Conservation (phyloP, 2,888 invertebrate genomes). For the Drosophila barbarae region DNA sequence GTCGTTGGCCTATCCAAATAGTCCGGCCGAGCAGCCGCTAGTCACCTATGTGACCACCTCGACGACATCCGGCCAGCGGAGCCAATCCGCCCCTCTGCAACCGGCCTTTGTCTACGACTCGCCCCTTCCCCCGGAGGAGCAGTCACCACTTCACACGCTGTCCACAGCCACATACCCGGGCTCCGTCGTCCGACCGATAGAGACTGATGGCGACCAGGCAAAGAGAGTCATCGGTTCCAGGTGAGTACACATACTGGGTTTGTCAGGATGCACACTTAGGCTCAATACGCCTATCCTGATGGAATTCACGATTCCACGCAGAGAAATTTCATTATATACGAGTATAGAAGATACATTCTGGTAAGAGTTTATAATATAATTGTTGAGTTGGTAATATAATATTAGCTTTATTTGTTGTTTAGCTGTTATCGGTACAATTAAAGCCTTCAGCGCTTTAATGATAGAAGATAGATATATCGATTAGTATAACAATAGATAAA, state of each 20-base stretch:
- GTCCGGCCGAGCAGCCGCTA: constrained; percentile 42
- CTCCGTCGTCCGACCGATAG: constrained; percentile 56
- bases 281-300: constrained; percentile 19
- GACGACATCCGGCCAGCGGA: constrained; percentile 58
- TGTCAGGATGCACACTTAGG: constrained; percentile 6
- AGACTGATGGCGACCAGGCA: constrained; percentile 79
- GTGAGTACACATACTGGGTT: constrained; percentile 77
- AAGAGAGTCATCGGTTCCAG: constrained; percentile 83
- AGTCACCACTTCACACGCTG: constrained; percentile 2
- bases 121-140: constrained; percentile 50
- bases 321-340: neutral
- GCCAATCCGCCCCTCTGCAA: constrained; percentile 47
- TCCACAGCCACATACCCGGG: constrained; percentile 9
- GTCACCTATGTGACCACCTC: constrained; percentile 66
- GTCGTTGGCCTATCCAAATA: constrained; percentile 48
- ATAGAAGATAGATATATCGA: neutral
- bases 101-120: constrained; percentile 72
- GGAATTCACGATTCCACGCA: constrained; percentile 6
- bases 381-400: neutral
- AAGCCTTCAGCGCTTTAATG: neutral
- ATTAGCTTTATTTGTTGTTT: too few species aligned
- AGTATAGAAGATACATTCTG: neutral
- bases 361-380: neutral
- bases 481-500: neutral
- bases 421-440: neutral